Percentiles rank a stretch among this genome's conserved stretches.
phyloP scores from a whole-genome alignment of 2,113 vertebrate genomes.

The Ptilonorhynchus violaceus region DNA sequence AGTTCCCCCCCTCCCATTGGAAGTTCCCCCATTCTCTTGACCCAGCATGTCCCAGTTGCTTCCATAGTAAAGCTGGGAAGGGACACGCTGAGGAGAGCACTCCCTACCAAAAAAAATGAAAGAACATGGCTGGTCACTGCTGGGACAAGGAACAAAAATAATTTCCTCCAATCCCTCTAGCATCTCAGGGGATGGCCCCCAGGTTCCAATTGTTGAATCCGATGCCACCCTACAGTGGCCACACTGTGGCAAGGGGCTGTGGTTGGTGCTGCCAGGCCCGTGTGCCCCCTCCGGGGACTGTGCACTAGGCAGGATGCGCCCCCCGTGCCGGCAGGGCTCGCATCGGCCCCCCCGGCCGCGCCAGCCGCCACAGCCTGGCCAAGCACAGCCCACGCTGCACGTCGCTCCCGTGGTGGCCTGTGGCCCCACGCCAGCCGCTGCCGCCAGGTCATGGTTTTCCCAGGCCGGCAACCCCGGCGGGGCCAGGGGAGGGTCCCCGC shows the following conservation, averaged over 20 bases:
- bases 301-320: neutral
- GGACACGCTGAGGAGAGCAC: neutral
- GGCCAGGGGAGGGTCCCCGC: neutral
- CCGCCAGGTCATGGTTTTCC: constrained; percentile 37
- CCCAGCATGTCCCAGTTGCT: neutral
- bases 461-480: neutral
- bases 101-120: neutral
- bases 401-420: neutral
- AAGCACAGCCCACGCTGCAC: neutral
- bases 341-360: neutral
- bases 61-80: neutral
- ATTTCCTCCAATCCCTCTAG: neutral
- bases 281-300: neutral
- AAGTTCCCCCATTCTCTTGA: too few species aligned
- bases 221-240: neutral
- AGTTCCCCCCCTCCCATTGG: neutral
- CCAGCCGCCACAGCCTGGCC: neutral
- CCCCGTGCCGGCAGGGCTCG: neutral
- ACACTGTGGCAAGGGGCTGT: too few species aligned
- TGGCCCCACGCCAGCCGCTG: constrained; percentile 5
- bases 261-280: neutral
- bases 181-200: neutral
- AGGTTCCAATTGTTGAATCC: fast-evolving
- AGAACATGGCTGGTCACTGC: fast-evolving
- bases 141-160: neutral